Evolutionary conservation across 2,888 invertebrate genomes (phyloP).

Genomic region (Drosophila antonietae): DNA sequence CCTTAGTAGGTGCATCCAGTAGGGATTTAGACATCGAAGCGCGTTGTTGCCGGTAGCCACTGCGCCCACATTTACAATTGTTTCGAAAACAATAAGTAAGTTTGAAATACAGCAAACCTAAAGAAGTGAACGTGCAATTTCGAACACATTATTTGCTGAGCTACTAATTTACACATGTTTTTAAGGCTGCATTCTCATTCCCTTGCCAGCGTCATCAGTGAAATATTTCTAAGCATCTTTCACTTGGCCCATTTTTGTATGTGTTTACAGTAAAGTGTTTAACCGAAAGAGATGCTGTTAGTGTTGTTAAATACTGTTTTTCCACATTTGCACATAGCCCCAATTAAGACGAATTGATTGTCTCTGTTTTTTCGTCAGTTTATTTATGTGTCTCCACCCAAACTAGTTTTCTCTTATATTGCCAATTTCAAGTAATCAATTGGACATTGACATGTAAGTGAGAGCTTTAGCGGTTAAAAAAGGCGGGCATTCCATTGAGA

Average conservation of each 20-base stretch:
- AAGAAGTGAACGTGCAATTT: not conserved
- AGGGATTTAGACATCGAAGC: slow-evolving; percentile 10
- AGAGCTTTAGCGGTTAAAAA: slow-evolving; percentile 37
- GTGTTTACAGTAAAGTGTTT: not conserved
- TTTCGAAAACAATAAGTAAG: slow-evolving; percentile 28
- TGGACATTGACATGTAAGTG: slow-evolving; percentile 47
- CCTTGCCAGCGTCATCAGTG: slow-evolving; percentile 40
- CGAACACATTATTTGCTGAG: not conserved
- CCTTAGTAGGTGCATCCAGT: slow-evolving; percentile 12
- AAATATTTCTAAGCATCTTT: slow-evolving; percentile 18
- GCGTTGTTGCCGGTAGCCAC: slow-evolving; percentile 35
- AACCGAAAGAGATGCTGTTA: not conserved
- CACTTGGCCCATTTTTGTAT: slow-evolving; percentile 18
- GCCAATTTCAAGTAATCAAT: slow-evolving; percentile 54
- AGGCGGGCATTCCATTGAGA: slow-evolving; percentile 32
- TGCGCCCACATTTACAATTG: slow-evolving; percentile 17
- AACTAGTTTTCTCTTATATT: slow-evolving; percentile 63
- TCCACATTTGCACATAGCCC: not conserved
- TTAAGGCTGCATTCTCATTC: not conserved
- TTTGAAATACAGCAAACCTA: not conserved
- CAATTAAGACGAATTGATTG: slow-evolving; percentile 31
- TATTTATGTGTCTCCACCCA: slow-evolving; percentile 30
- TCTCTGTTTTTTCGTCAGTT: slow-evolving; percentile 14
- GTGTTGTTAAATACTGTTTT: not conserved
- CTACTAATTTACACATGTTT: not conserved